phyloP scores from a whole-genome alignment of 2,888 invertebrate genomes.

The Heliconius cydno region DNA sequence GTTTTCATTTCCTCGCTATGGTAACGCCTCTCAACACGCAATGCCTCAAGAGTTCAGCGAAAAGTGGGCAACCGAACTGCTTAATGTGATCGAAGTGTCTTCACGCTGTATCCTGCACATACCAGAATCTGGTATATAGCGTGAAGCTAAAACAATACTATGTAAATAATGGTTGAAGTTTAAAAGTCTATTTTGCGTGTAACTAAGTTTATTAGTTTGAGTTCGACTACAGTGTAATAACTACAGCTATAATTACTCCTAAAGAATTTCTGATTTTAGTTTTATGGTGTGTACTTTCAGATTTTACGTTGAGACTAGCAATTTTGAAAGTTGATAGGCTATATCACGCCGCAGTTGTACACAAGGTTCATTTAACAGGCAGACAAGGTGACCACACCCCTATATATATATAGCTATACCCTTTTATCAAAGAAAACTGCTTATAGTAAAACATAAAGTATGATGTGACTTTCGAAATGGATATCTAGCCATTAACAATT shows the following conservation, averaged over 20 bases:
- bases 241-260: neutral
- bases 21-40: too few species aligned
- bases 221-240: neutral
- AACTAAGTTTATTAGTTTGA: neutral
- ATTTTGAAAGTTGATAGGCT: neutral
- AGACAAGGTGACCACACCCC: neutral
- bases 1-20: neutral
- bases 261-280: slow-evolving; percentile 20
- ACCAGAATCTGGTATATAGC: neutral
- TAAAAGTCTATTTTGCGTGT: neutral
- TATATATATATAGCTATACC: too few species aligned
- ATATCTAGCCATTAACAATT: neutral
- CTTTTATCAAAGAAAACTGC: neutral
- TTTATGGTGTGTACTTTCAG: neutral
- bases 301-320: neutral
- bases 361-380: neutral
- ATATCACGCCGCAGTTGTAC: slow-evolving; percentile 1
- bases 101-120: too few species aligned
- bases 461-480: neutral
- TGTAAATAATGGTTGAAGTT: neutral
- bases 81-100: too few species aligned
- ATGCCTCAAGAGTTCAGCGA: too few species aligned
- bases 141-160: neutral
- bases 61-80: too few species aligned
- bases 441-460: neutral